A percentile compares a stretch with the other conserved stretches of the same genome.
These are phyloP conservation scores for Cydia splendana DNA, from an alignment of 1,140 invertebrate species.

Conservation along the genomic window DNA sequence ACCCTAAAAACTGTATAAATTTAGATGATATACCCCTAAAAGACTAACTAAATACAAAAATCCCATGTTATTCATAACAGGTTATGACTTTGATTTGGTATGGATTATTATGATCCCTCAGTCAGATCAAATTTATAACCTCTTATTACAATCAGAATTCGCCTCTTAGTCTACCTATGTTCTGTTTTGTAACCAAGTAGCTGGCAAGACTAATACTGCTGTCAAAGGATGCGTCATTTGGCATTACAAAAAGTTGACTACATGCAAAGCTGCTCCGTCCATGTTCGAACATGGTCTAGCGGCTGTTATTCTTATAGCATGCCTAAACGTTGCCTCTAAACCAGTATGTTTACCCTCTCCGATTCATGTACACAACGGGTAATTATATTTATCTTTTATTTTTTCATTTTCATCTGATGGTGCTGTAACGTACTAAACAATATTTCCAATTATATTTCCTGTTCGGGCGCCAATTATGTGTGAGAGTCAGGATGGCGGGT, in stretches of 20 bases:
- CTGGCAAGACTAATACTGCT: constrained; percentile 4
- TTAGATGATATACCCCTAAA: too few relatives aligned
- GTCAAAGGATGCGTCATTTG: constrained; percentile 6
- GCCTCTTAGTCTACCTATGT: not conserved
- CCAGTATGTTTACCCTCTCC: not conserved
- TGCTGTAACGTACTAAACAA: too few relatives aligned
- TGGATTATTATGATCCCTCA: too few relatives aligned
- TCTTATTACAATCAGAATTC: not conserved
- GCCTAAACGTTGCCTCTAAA: not conserved
- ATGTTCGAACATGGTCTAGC: not conserved
- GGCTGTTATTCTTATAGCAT: not conserved
- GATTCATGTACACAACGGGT: not conserved
- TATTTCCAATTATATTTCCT: too few relatives aligned
- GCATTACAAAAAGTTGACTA: not conserved
- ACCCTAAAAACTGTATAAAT: too few relatives aligned
- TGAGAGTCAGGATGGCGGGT: too few relatives aligned
- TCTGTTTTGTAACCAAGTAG: not conserved
- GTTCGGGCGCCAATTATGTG: too few relatives aligned
- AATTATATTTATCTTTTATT: too few relatives aligned
- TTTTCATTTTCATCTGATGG: too few relatives aligned
- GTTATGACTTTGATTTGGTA: too few relatives aligned
- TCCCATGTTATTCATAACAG: too few relatives aligned
- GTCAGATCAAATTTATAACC: not conserved
- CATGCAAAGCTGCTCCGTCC: constrained; percentile 8
- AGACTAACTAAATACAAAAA: too few relatives aligned